Base-by-base conservation (phyloP, 2,113 vertebrate species). In the Australoheros scitulus region DNA sequence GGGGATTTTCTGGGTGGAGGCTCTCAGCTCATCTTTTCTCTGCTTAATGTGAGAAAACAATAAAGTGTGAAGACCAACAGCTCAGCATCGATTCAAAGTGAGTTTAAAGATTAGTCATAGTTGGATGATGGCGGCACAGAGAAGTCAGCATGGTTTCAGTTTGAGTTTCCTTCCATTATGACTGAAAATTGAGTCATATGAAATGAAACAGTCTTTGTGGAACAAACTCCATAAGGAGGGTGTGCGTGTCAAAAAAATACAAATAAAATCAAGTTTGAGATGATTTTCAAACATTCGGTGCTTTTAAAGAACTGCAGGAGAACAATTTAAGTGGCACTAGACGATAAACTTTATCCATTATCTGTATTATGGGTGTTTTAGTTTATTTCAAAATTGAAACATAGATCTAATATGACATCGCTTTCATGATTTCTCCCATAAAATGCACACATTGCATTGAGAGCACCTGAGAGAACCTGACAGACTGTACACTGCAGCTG, bases 311-410 rank as follows among this genome's bases (percentile, higher is more conserved):
- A 50, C 14, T 50, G 47, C 47, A 50, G 6, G 15, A 50, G 3
- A 7, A 3, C 57, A 59, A 20, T 26, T 3, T 26, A 24, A 6
- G 56, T 22, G 22, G 1, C 0, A 11, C 26, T 11, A 50, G 1
- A 1, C 41, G 20, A 24, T 18, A 50, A 70, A 50, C 0, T 5
- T 29, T 0, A 50, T 17, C 11, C 41, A 50, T 6, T 3, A 0
- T 50, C 24, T 11, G 15, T 70, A 43, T 2, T 1, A 20, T 24
- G 2, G 64, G 15, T 70, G 65, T 0, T 52, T 18, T 18, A 52
- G 6, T 52, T 52, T 13, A 3, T 3, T 47, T 14, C 14, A 47
- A 47, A 47, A 47, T 32, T 70, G 65, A 17, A 29, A 15, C 43
- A 0, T 3, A 20, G 10, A 20, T 70, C 65, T 70, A 70, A 70